Base-by-base conservation (phyloP, 2,888 invertebrate genomes). In the Romanomermis culicivorax region DNA sequence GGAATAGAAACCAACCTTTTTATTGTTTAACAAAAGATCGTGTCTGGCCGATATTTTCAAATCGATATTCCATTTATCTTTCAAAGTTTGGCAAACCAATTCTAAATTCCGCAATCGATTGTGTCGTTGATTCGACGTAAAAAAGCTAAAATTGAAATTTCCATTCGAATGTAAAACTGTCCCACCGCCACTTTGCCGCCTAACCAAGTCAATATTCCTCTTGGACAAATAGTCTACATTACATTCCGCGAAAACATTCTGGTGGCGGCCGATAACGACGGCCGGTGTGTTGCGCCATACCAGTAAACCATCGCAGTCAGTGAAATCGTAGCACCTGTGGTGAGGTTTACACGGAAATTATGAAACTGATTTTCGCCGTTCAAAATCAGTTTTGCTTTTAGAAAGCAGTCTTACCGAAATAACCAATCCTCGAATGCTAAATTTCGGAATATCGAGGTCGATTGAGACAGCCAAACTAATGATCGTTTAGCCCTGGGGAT, bases 361-460 rank as follows among this genome's bases (percentile, higher is more conserved):
- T n/a, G n/a, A n/a, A n/a, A n/a, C n/a, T n/a, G n/a, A n/a, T n/a
- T n/a, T n/a, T n/a, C n/a, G n/a, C n/a, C n/a, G n/a, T n/a, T n/a
- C n/a, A n/a, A n/a, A n/a, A n/a, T n/a, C n/a, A n/a, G n/a, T n/a
- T n/a, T n/a, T n/a, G n/a, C n/a, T n/a, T n/a, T n/a, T n/a, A n/a
- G n/a, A n/a, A n/a, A n/a, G n/a, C n/a, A n/a, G n/a, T n/a, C n/a
- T n/a, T n/a, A n/a, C n/a, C n/a, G n/a, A n/a, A 88, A 91, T 64
- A 95, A 75, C 89, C 91, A 93, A 70, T 93, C 87, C 72, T 97
- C 95, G 56, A 95, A 72, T 2, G 95, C 93, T 65, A 95, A 74
- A 73, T 97, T 97, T 30, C 83, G 82, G 68, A 79, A 88, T 61
- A 97, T 82, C 69, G 91, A 83, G 58, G 79, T 79, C 1, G 86